These are phyloP conservation scores for honey bee (Apis mellifera) DNA, from an alignment of 1,140 invertebrate species.

Conservation along the genomic window DNA sequence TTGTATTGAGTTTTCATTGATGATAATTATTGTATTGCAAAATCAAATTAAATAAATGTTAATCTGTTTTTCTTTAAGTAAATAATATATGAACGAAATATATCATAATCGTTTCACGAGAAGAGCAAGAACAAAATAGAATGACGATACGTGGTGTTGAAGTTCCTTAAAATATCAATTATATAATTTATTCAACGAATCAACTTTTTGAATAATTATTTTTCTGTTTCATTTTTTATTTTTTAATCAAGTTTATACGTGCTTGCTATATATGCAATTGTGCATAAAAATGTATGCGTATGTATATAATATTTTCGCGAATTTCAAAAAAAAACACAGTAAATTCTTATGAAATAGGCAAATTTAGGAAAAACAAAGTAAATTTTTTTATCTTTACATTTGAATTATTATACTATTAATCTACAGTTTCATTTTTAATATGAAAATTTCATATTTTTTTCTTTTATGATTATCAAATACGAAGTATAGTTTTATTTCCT, in stretches of 20 bases:
- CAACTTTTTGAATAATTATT: background rate
- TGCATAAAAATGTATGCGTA: too few relatives aligned
- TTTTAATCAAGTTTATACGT: background rate
- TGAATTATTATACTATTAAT: background rate
- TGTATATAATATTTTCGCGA: too few relatives aligned
- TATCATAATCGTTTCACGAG: constrained; percentile 3
- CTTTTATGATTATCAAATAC: background rate
- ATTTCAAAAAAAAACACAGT: too few relatives aligned
- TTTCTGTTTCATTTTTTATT: background rate
- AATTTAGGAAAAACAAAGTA: background rate
- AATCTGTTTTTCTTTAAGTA: constrained; percentile 17
- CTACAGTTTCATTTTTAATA: background rate
- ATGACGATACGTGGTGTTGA: background rate
- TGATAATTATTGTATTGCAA: constrained; percentile 21
- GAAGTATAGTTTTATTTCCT: background rate
- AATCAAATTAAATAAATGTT: constrained; percentile 26
- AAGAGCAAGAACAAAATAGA: background rate
- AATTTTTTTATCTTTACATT: background rate
- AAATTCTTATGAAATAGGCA: background rate
- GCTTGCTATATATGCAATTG: background rate
- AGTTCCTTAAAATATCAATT: background rate
- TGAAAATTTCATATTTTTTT: background rate
- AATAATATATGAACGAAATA: background rate
- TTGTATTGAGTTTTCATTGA: constrained; percentile 19
- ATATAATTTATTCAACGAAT: background rate